A percentile compares a stretch with the other conserved stretches of the same genome.
Conservation (phyloP, 2,113 vertebrate species). For the Microcebus tavaratra region DNA sequence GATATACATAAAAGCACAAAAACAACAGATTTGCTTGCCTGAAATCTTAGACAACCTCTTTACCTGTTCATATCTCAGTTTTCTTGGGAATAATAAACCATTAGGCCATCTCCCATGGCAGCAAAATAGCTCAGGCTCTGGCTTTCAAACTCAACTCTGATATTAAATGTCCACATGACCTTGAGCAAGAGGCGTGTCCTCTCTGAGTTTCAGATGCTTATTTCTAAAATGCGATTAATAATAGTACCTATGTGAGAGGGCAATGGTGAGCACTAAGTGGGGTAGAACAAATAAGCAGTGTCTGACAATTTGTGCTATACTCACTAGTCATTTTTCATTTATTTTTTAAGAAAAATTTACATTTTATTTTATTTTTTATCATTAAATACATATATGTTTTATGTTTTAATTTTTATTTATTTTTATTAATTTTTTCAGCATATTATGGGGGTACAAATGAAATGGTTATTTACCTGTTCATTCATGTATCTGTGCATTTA, state of each 20-base stretch:
- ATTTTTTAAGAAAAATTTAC: not conserved
- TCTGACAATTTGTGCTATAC: not conserved
- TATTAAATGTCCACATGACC: not conserved
- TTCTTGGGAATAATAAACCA: not conserved
- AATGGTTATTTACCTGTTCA: not conserved
- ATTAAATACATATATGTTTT: too few species aligned
- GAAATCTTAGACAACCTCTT: too few species aligned
- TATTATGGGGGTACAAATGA: too few species aligned
- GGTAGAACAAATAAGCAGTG: not conserved
- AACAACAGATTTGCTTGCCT: rapidly evolving
- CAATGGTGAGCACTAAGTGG: not conserved
- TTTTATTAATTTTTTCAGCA: too few species aligned
- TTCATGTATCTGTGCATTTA: not conserved
- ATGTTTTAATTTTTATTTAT: too few species aligned
- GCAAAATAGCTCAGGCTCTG: not conserved
- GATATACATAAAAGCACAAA: not conserved
- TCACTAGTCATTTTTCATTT: not conserved
- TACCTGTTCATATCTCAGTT: not conserved
- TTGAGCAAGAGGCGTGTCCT: not conserved
- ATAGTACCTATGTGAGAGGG: not conserved
- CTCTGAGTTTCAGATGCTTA: not conserved
- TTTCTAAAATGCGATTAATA: not conserved
- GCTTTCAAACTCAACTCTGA: not conserved
- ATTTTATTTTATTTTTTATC: not conserved
- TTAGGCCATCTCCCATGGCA: not conserved